Conservation (phyloP, 1,140 invertebrate genomes). For the Bombus vancouverensis region DNA sequence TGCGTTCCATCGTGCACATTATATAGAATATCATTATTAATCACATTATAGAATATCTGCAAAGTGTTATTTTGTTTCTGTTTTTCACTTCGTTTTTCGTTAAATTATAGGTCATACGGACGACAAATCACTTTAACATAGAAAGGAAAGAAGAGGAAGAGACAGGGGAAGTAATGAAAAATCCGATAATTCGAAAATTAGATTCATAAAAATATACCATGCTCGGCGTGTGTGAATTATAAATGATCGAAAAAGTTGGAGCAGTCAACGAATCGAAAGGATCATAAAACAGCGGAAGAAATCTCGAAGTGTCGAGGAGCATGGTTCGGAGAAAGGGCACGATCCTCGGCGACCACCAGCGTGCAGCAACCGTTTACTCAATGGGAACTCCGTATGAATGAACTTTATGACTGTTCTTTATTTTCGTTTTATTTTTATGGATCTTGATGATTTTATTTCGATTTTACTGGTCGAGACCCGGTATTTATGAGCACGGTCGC, state of each 20-base stretch:
- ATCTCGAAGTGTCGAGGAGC: neutral
- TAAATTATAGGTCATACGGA: neutral
- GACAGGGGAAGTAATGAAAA: neutral
- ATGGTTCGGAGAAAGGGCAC: neutral
- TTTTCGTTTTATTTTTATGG: slow-evolving; percentile 64
- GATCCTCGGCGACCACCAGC: neutral
- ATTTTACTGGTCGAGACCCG: slow-evolving; percentile 63
- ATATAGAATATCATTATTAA: no score
- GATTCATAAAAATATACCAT: neutral
- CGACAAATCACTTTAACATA: no score
- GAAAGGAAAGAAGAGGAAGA: neutral
- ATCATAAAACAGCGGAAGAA: neutral
- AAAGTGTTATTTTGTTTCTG: neutral
- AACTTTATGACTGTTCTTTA: slow-evolving; percentile 70
- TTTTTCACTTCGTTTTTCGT: neutral
- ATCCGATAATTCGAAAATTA: neutral
- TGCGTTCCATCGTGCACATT: neutral
- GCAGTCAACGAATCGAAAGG: neutral
- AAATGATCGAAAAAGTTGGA: neutral
- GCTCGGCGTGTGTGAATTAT: neutral
- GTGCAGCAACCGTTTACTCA: slow-evolving; percentile 45
- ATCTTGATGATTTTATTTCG: slow-evolving; percentile 68
- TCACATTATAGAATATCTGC: neutral
- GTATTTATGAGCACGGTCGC: slow-evolving; percentile 44
- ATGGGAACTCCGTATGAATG: slow-evolving; percentile 71